A percentile compares a stretch with the other conserved stretches of the same genome.
These are phyloP conservation scores for Ennomos erosarius DNA, from an alignment of 2,888 invertebrate genomes.

Conservation along the genomic window DNA sequence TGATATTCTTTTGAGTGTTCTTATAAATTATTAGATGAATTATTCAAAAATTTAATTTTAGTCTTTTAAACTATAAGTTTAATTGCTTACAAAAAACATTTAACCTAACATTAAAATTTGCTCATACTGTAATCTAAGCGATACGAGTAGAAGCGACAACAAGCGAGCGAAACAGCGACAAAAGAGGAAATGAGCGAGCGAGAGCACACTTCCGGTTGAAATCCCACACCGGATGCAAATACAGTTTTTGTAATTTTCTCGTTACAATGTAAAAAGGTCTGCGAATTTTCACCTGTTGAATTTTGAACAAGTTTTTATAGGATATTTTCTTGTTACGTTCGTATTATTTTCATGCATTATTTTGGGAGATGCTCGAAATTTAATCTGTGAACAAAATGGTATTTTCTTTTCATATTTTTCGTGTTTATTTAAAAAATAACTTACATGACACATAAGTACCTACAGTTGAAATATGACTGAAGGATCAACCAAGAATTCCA, in stretches of 20 bases:
- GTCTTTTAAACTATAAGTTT: too few species aligned
- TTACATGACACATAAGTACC: background rate
- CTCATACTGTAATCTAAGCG: conserved; percentile 43
- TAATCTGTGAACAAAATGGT: conserved; percentile 1
- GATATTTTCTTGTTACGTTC: conserved; percentile 6
- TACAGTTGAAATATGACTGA: too few species aligned
- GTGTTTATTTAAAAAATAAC: background rate
- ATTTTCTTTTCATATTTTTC: conserved; percentile 3
- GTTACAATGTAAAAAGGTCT: conserved; percentile 39
- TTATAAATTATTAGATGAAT: too few species aligned
- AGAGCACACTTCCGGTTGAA: conserved; percentile 53
- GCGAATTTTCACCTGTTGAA: conserved; percentile 55
- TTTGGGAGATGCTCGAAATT: conserved; percentile 10
- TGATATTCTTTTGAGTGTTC: too few species aligned
- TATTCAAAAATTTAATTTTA: too few species aligned
- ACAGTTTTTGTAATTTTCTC: conserved; percentile 60
- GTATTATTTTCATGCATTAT: conserved; percentile 19
- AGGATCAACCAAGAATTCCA: too few species aligned
- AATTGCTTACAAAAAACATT: too few species aligned
- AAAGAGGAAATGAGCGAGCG: conserved; percentile 52
- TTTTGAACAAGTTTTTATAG: conserved; percentile 37
- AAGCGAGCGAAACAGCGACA: conserved; percentile 21
- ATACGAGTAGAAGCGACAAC: conserved; percentile 2
- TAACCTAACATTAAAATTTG: conserved; percentile 27
- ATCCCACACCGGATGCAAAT: conserved; percentile 59